These are phyloP conservation scores for Malaclemys terrapin DNA, from an alignment of 2,113 vertebrate genomes.

Conservation along the genomic window DNA sequence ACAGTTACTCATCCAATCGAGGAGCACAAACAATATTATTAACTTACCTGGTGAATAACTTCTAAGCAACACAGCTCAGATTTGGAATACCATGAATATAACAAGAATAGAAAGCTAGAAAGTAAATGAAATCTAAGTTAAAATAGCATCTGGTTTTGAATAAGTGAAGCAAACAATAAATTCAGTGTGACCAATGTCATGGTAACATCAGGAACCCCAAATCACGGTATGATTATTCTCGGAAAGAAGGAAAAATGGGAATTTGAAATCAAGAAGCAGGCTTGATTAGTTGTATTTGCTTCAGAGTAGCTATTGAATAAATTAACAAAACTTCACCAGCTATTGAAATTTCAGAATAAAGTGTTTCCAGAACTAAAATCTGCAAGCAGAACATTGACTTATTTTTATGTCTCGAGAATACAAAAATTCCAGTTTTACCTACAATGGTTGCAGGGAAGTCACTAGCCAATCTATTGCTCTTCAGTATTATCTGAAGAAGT, in stretches of 20 bases:
- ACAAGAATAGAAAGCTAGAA: conserved; percentile 30
- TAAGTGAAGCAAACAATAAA: not conserved
- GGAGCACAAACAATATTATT: not conserved
- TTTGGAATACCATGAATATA: not conserved
- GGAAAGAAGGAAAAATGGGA: not conserved
- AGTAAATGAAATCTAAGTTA: not conserved
- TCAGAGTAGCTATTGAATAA: not conserved
- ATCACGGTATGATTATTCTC: not conserved
- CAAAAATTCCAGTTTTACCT: not conserved
- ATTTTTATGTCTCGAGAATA: not conserved
- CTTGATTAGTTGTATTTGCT: not conserved
- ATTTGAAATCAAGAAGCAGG: not conserved
- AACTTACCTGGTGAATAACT: not conserved
- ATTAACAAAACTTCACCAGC: not conserved
- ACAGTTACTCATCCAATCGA: not conserved
- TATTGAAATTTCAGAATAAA: not conserved
- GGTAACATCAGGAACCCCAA: not conserved
- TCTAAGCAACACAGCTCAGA: conserved; percentile 13
- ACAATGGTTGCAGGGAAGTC: not conserved
- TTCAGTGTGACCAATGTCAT: not conserved
- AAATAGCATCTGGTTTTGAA: not conserved
- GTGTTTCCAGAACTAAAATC: not conserved
- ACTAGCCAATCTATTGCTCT: not conserved
- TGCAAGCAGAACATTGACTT: not conserved
- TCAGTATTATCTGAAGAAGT: not conserved